Percentiles rank a stretch among this genome's conserved stretches.
These are phyloP conservation scores for Pituophis catenifer DNA, from an alignment of 2,113 vertebrate genomes.

Conservation along the genomic window DNA sequence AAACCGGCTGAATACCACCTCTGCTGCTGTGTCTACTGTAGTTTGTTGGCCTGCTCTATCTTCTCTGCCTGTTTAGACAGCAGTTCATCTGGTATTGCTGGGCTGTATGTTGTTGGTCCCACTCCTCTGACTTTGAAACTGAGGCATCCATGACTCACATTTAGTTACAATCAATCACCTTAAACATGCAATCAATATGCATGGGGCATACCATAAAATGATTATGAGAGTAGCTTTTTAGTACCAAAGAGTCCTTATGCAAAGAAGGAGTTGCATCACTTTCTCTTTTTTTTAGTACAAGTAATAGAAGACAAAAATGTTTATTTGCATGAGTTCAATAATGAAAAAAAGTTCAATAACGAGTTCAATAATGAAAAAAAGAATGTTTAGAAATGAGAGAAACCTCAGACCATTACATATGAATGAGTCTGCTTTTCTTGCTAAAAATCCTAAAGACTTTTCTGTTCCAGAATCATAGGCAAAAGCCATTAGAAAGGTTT, in stretches of 20 bases:
- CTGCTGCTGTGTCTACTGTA: background rate
- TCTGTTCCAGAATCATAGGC: background rate
- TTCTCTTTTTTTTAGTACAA: background rate
- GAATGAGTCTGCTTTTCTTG: background rate
- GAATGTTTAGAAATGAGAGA: accelerated
- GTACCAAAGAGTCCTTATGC: background rate
- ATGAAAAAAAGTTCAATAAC: background rate
- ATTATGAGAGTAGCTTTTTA: background rate
- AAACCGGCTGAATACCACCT: no score
- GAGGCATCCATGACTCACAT: background rate
- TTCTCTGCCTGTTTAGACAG: background rate
- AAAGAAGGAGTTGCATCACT: background rate
- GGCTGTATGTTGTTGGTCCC: background rate
- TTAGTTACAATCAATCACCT: background rate
- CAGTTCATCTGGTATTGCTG: background rate
- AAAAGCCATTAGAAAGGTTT: background rate
- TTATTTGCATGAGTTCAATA: background rate
- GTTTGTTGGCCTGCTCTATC: background rate
- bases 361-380: background rate
- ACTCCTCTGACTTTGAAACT: background rate
- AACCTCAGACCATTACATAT: background rate
- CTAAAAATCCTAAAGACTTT: background rate
- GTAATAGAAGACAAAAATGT: background rate
- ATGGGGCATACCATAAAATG: background rate
- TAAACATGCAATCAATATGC: background rate